These are phyloP conservation scores for Panthera uncia DNA, from an alignment of 2,113 vertebrate genomes.

Conservation along the genomic window DNA sequence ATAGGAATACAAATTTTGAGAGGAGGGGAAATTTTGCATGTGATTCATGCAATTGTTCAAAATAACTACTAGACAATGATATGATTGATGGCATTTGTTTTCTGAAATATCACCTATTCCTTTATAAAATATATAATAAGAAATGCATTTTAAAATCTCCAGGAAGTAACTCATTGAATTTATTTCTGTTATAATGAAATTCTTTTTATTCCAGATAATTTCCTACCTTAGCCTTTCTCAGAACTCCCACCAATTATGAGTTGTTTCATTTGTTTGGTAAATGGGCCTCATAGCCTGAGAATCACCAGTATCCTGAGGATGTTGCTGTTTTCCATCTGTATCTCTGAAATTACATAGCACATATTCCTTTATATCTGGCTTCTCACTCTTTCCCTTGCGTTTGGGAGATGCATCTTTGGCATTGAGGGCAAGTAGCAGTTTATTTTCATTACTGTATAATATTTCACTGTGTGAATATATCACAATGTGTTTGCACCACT, in stretches of 20 bases:
- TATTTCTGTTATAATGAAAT: neutral
- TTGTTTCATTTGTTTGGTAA: neutral
- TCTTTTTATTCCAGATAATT: neutral
- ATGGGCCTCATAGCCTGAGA: neutral
- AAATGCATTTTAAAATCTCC: neutral
- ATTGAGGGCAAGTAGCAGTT: fast-evolving
- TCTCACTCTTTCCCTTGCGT: neutral
- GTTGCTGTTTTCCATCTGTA: neutral
- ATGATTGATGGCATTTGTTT: neutral
- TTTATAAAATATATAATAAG: neutral
- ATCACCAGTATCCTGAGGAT: too few relatives aligned
- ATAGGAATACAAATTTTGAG: neutral
- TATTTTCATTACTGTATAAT: neutral
- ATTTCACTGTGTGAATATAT: neutral
- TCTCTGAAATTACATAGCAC: neutral
- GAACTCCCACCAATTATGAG: fast-evolving
- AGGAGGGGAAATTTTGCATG: neutral
- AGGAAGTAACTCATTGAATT: neutral
- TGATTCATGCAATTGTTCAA: neutral
- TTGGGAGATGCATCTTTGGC: neutral
- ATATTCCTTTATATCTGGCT: neutral
- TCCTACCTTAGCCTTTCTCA: neutral
- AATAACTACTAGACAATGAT: neutral
- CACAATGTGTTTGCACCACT: too few relatives aligned
- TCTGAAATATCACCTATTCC: neutral